A percentile compares a stretch with the other conserved stretches of the same genome.
phyloP scores from a whole-genome alignment of 30 jellyfish, hydroid and myxozoan genomes.

The Chrysaora quinquecirrha region DNA sequence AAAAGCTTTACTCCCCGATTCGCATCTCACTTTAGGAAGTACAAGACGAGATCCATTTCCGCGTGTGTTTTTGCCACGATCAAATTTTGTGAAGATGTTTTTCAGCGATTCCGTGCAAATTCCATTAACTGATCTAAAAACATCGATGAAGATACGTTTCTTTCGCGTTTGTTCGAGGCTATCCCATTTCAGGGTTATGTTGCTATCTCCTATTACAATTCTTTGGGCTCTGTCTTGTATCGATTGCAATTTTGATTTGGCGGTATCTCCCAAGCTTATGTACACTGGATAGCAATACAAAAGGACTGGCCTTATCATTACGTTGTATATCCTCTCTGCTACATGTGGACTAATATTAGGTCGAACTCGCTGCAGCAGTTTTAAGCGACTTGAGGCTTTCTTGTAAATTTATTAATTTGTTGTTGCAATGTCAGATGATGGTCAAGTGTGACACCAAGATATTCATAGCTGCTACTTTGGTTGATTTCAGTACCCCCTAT shows the following conservation, averaged over 20 bases:
- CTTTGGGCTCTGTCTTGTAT: too few relatives aligned
- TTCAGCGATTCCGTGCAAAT: too few relatives aligned
- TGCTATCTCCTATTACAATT: too few relatives aligned
- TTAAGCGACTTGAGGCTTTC: conserved; percentile 53
- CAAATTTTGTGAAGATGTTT: too few relatives aligned
- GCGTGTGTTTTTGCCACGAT: conserved; percentile 50
- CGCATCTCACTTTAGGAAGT: too few relatives aligned
- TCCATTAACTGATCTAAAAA: too few relatives aligned
- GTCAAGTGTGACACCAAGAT: conserved; percentile 60
- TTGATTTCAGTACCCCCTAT: conserved; percentile 41
- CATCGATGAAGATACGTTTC: conserved; percentile 44
- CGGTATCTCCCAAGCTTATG: too few relatives aligned
- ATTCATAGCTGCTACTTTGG: conserved; percentile 43
- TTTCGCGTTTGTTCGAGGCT: conserved; percentile 46
- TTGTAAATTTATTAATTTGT: conserved; percentile 22
- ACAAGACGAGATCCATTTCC: too few relatives aligned
- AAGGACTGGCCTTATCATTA: conserved; percentile 53
- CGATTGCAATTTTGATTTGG: too few relatives aligned
- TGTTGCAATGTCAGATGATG: conserved; percentile 46
- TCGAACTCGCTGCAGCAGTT: conserved; percentile 47
- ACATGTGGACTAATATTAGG: conserved; percentile 43
- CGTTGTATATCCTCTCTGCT: conserved; percentile 27
- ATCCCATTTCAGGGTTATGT: too few relatives aligned
- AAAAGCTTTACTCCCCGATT: conserved; percentile 21
- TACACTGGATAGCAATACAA: too few relatives aligned